A percentile compares a stretch with the other conserved stretches of the same genome.
These are phyloP conservation scores for Muscidifurax raptorellus DNA, from an alignment of 1,140 invertebrate species.

Conservation along the genomic window DNA sequence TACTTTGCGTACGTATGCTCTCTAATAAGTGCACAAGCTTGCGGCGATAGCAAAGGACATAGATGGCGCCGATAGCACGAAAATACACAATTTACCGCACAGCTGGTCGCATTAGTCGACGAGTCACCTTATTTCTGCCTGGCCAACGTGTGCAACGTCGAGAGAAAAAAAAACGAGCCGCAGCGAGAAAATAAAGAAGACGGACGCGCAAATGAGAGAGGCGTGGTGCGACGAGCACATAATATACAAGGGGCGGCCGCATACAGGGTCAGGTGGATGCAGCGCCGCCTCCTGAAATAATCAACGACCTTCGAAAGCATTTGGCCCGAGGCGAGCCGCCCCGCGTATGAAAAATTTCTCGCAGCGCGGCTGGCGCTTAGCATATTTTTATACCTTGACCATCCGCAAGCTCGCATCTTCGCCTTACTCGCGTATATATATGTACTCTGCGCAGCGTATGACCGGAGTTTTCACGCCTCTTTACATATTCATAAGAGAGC, in stretches of 20 bases:
- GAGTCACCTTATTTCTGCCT: not conserved
- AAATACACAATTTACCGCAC: constrained; percentile 19
- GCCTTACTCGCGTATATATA: not conserved
- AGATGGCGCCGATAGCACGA: not conserved
- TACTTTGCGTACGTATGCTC: constrained; percentile 26
- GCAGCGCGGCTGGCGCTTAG: not conserved
- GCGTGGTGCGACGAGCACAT: not conserved
- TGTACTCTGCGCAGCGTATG: not conserved
- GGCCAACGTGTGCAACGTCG: not conserved
- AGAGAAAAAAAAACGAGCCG: not conserved
- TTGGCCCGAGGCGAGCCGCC: not conserved
- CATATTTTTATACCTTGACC: constrained; percentile 32
- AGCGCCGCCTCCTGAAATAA: constrained; percentile 18
- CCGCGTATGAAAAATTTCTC: constrained; percentile 8
- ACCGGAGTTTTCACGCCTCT: not conserved
- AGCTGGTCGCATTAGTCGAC: not conserved
- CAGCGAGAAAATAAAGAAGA: not conserved
- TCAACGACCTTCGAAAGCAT: constrained; percentile 31
- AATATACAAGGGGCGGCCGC: not conserved
- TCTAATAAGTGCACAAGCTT: constrained; percentile 18
- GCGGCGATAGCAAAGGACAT: constrained; percentile 17
- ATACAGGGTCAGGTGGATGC: not conserved
- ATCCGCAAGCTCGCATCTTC: not conserved
- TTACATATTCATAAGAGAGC: constrained; percentile 20
- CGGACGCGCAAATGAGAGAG: not conserved